Evolutionary conservation across 2,797 vertebrate genomes (phyloP).

Genomic region (Danio albolineatus): DNA sequence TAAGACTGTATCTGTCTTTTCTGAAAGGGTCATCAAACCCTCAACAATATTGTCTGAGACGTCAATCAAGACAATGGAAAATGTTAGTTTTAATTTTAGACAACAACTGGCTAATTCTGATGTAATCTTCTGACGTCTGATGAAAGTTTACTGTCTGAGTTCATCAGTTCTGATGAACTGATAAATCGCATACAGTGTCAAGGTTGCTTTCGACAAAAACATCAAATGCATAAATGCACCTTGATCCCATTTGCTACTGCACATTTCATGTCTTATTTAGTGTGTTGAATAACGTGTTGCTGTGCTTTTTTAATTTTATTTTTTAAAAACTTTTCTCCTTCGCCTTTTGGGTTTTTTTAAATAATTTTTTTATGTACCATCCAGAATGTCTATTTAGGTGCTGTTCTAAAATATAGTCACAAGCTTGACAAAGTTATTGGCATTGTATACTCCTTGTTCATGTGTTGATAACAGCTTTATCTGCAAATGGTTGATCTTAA

Average conservation of each 20-base stretch:
- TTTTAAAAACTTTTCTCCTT: neutral
- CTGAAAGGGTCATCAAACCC: no score
- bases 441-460: neutral
- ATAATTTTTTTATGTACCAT: neutral
- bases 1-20: no score
- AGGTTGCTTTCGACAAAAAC: neutral
- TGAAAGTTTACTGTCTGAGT: no score
- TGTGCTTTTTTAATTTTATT: neutral
- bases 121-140: no score
- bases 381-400: neutral
- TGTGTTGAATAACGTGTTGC: neutral
- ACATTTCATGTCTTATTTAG: neutral
- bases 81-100: no score
- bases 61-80: no score
- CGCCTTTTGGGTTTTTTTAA: neutral
- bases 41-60: no score
- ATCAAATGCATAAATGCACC: no score
- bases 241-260: neutral
- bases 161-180: no score
- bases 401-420: neutral
- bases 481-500: neutral
- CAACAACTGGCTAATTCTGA: no score
- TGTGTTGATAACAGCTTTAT: neutral
- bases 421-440: neutral
- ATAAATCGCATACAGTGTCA: no score